Evolutionary conservation across 2,888 invertebrate species (phyloP).

Genomic region (Lepidochrysops patricia): DNA sequence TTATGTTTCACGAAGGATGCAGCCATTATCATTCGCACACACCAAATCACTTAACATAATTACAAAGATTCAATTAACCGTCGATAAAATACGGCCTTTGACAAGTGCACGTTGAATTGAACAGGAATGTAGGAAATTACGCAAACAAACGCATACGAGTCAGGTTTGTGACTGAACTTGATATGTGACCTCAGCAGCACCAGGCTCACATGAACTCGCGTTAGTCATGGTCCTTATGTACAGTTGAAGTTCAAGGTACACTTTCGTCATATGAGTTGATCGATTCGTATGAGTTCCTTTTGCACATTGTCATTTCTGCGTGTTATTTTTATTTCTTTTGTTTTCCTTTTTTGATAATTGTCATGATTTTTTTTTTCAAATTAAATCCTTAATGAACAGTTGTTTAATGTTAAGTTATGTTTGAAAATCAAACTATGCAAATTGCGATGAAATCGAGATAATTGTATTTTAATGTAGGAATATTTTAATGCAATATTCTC

Average conservation of each 20-base stretch:
- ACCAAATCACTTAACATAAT: constrained; percentile 8
- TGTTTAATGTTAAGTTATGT: too few relatives aligned
- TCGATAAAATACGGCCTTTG: neutral
- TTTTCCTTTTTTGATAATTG: too few relatives aligned
- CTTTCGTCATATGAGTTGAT: neutral
- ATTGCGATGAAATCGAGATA: too few relatives aligned
- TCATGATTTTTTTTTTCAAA: too few relatives aligned
- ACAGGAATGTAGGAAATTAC: constrained; percentile 27
- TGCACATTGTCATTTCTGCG: neutral
- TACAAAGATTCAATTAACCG: neutral
- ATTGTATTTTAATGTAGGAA: too few relatives aligned
- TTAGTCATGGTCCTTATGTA: constrained; percentile 37
- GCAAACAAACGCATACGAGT: constrained; percentile 25
- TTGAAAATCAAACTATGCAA: too few relatives aligned
- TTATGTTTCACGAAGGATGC: too few relatives aligned
- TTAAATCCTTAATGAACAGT: too few relatives aligned
- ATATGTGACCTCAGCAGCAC: constrained; percentile 56
- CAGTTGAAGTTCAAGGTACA: constrained; percentile 14
- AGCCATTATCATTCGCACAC: too few relatives aligned
- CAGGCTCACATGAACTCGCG: constrained; percentile 37
- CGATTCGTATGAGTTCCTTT: neutral
- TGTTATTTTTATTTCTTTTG: neutral
- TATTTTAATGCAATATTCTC: too few relatives aligned
- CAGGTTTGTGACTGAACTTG: constrained; percentile 52
- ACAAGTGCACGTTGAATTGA: constrained; percentile 11